These are phyloP conservation scores for Heteronetta atricapilla DNA, from an alignment of 2,113 vertebrate genomes.

Conservation along the genomic window DNA sequence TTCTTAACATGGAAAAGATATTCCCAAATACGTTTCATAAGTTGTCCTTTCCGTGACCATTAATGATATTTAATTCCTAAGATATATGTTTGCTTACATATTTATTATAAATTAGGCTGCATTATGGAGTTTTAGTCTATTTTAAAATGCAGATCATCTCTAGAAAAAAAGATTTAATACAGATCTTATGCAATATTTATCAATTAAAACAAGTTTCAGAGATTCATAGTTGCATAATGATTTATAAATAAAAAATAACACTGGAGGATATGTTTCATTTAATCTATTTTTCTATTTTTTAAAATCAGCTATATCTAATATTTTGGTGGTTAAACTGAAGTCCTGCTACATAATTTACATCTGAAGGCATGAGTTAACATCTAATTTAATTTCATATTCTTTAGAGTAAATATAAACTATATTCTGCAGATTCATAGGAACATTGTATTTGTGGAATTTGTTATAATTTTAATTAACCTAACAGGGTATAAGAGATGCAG, in stretches of 20 bases:
- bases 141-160: constrained; percentile 26
- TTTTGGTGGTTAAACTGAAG: constrained; percentile 50
- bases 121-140: not conserved
- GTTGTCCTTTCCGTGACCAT: not conserved
- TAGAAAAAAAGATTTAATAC: constrained; percentile 16
- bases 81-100: constrained; percentile 8
- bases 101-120: constrained; percentile 35
- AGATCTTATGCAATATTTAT: constrained; percentile 54
- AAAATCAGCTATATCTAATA: constrained; percentile 11
- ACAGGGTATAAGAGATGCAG: not conserved
- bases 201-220: constrained; percentile 39
- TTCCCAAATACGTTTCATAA: not conserved
- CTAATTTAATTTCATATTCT: not conserved
- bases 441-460: not conserved
- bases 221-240: constrained; percentile 37
- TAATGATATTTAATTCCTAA: constrained; percentile 37
- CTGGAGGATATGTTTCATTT: constrained; percentile 31
- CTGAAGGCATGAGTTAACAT: not conserved
- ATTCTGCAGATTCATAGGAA: not conserved
- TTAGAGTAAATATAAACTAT: not conserved
- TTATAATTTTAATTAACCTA: not conserved
- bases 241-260: constrained; percentile 63
- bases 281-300: not conserved
- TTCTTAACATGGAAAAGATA: not conserved
- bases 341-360: not conserved